These are phyloP conservation scores for Eumacrocentrus americanus DNA, from an alignment of 2,888 invertebrate genomes.

Conservation along the genomic window DNA sequence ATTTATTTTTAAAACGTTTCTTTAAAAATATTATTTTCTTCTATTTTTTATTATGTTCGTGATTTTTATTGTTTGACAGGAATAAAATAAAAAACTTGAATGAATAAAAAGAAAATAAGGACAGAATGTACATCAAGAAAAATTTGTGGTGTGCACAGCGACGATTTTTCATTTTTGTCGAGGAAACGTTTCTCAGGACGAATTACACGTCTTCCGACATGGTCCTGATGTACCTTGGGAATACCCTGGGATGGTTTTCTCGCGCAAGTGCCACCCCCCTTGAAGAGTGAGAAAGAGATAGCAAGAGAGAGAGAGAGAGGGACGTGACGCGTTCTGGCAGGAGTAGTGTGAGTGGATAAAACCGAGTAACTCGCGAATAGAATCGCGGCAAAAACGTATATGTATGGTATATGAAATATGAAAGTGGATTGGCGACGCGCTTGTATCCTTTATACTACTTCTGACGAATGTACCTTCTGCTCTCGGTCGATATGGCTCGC, in stretches of 20 bases:
- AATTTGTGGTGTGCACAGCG: background rate
- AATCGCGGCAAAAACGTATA: conserved; percentile 16
- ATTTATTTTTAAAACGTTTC: background rate
- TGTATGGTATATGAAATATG: conserved; percentile 21
- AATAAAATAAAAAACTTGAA: no score
- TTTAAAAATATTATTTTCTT: no score
- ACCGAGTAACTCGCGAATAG: conserved; percentile 25
- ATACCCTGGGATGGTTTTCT: conserved; percentile 13
- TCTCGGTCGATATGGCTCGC: conserved; percentile 13
- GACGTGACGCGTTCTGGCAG: background rate
- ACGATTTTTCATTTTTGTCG: conserved; percentile 26
- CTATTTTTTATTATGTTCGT: no score
- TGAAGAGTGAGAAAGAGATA: background rate
- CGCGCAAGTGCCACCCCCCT: conserved; percentile 7
- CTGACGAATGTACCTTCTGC: conserved; percentile 16
- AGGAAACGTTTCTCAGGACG: conserved; percentile 19
- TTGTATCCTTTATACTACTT: conserved; percentile 13
- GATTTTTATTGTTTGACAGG: no score
- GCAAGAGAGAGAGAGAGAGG: background rate
- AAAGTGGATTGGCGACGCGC: conserved; percentile 7
- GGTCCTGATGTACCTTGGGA: conserved; percentile 22
- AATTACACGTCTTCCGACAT: conserved; percentile 26
- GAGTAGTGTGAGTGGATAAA: conserved; percentile 24
- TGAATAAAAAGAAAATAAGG: background rate
- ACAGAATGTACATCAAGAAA: background rate